Base-by-base conservation (phyloP, 2,888 invertebrate species). In the Hydriomena furcata region DNA sequence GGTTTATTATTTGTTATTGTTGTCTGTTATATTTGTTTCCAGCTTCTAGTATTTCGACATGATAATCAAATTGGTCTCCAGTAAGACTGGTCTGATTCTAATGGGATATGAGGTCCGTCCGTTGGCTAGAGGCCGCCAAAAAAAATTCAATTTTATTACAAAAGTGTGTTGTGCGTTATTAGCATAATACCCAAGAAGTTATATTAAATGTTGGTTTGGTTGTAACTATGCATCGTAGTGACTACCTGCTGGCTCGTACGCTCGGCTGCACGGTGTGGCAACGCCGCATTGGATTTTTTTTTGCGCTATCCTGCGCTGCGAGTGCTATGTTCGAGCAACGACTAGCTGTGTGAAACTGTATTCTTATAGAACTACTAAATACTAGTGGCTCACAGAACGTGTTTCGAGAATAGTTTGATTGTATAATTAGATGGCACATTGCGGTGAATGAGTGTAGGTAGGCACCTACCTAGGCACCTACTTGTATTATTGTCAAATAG, bases 251-350 rank as follows among this genome's bases (percentile, higher is more conserved):
- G n/a, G 81, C 76, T 77, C 76, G 80, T 81, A 79, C 79, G 82
- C 76, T 82, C 79, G 76, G 77, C 65, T 77, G 88, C 83, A 84
- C 89, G 83, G 80, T 78, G 79, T 78, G 89, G 89, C 89, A 90
- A 90, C 89, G 86, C 74, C 86, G 89, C 89, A 74, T 76, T 78
- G 66, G 75, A 76, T 80, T 81, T 79, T 81, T n/a, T 17, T 85
- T 84, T 79, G 84, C 82, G 79, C 79, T 84, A 81, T 83, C 80
- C 82, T 80, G 72, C 77, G 76, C 44, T 48, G 31, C 51, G 56
- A 76, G n/a, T n/a, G n/a, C n/a, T 80, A 71, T 79, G 82, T 72
- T 76, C 56, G 17, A n/a, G 53, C 31, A n/a, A n/a, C 46, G 49
- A 40, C 41, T 73, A 67, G 72, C 73, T 75, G 72, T 76, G 75